phyloP scores from a whole-genome alignment of 2,113 vertebrate species.

The Thalassoma bifasciatum region DNA sequence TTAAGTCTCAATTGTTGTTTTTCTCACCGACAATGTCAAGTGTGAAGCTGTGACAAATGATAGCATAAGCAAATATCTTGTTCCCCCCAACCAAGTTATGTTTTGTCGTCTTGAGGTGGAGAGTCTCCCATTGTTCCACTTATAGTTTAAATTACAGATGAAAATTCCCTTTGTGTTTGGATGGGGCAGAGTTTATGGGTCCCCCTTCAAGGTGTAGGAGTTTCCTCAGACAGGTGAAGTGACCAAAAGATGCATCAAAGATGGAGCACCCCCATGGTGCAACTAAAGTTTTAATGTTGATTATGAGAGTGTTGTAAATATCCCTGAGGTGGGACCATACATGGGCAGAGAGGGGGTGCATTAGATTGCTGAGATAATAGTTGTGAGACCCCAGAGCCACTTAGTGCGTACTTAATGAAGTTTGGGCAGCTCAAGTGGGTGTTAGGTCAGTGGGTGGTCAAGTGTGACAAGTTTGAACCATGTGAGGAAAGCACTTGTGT shows the following conservation, averaged over 20 bases:
- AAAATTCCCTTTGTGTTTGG: not conserved
- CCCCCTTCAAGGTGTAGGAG: conserved; percentile 38
- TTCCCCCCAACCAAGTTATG: not conserved
- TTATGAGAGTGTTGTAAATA: conserved; percentile 45
- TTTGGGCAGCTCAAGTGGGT: conserved; percentile 35
- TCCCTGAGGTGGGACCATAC: conserved; percentile 49
- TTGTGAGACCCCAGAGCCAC: conserved; percentile 44
- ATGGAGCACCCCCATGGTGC: conserved; percentile 1
- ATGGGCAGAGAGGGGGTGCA: conserved; percentile 20
- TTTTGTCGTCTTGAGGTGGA: not conserved
- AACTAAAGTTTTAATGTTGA: conserved; percentile 42
- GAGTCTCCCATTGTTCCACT: not conserved
- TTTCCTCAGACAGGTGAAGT: conserved; percentile 52
- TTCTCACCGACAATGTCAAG: not conserved
- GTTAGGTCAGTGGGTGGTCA: conserved; percentile 67
- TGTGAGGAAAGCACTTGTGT: conserved; percentile 66
- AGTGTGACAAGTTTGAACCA: conserved; percentile 71
- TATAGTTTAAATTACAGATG: conserved; percentile 15
- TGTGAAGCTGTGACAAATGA: no score
- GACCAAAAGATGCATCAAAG: not conserved
- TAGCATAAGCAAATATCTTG: no score
- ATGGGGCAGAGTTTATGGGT: conserved; percentile 18
- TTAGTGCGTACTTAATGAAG: conserved; percentile 60
- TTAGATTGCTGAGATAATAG: conserved; percentile 59
- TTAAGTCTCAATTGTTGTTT: not conserved